Base-by-base conservation (phyloP, 37 sponge, comb jelly and placozoan species). In the Mnemiopsis leidyi region DNA sequence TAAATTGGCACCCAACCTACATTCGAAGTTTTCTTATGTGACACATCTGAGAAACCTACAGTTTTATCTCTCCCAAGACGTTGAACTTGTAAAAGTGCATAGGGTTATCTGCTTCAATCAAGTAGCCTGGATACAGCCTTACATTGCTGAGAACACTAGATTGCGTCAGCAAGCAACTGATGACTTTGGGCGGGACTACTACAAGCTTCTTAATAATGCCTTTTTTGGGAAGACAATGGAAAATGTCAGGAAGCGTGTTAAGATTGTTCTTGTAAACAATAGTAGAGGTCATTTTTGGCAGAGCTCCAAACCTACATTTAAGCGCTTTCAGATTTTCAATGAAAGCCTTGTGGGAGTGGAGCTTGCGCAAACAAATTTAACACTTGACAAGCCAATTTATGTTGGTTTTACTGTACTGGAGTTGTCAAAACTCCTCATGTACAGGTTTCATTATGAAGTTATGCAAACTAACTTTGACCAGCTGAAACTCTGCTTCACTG, bases 401-500 rank as follows among this genome's bases (percentile, higher is more conserved):
- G 82, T 79, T 30, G 82, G 82, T 79, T 79, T 79, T 29, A 79
- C 82, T 30, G 82, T 79, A 23, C 82, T 79, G 23, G 82, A 79
- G 21, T 79, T 79, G 21, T 36, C 37, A 36, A 79, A 79, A 29
- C 36, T 79, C 30, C 82, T 79, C 3, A 79, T 79, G 82, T 36
- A 23, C 9, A 35, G 34, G 35, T 79, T 79, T 35, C 82, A 79
- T 29, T 79, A 79, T 32, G 9, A 1, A 16, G 82, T 79, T 9
- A 33, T 79, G 82, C 23, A 32, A 29, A 32, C 20, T 1, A 32
- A 79, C 37, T 79, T 79, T 35, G 23, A 30, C 34, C 0, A 32
- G 7, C 36, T 33, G 20, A 20, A 69, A 25, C 82, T 79, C 3
- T 79, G 82, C 36, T 79, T 79, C 36, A 79, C 82, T 20, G 82